These are phyloP conservation scores for Polietes domitor DNA, from an alignment of 2,888 invertebrate genomes.

Conservation along the genomic window DNA sequence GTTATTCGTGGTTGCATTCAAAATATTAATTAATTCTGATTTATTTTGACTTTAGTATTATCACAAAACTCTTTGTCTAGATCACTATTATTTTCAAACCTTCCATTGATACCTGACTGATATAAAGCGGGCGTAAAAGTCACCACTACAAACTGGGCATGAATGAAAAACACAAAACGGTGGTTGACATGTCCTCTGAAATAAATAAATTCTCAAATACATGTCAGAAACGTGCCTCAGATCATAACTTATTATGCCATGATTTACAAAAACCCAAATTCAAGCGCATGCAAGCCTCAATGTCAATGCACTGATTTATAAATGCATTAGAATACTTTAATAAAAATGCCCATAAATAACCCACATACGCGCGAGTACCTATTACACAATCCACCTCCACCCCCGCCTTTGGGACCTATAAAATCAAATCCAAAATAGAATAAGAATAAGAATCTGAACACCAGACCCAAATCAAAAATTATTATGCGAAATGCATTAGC, in stretches of 20 bases:
- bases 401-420: neutral
- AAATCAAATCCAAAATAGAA: conserved; percentile 30
- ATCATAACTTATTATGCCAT: conserved; percentile 46
- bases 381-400: neutral
- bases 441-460: conserved; percentile 7
- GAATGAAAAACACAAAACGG: conserved; percentile 16
- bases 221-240: conserved; percentile 24
- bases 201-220: conserved; percentile 24
- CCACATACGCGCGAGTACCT: neutral
- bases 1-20: too few relatives aligned
- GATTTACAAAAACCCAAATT: conserved; percentile 29
- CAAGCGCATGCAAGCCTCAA: conserved; percentile 3
- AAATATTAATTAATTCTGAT: neutral
- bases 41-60: neutral
- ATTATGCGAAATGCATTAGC: conserved; percentile 57
- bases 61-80: neutral
- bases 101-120: neutral
- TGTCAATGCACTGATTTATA: conserved; percentile 61
- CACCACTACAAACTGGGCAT: neutral
- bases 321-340: conserved; percentile 50
- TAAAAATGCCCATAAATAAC: conserved; percentile 54
- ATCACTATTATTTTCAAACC: neutral
- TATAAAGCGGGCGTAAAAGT: neutral
- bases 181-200: conserved; percentile 24
- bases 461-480: conserved; percentile 37